These are phyloP conservation scores for Caenorhabditis auriculariae DNA, from an alignment of 2,888 invertebrate species.

Conservation along the genomic window DNA sequence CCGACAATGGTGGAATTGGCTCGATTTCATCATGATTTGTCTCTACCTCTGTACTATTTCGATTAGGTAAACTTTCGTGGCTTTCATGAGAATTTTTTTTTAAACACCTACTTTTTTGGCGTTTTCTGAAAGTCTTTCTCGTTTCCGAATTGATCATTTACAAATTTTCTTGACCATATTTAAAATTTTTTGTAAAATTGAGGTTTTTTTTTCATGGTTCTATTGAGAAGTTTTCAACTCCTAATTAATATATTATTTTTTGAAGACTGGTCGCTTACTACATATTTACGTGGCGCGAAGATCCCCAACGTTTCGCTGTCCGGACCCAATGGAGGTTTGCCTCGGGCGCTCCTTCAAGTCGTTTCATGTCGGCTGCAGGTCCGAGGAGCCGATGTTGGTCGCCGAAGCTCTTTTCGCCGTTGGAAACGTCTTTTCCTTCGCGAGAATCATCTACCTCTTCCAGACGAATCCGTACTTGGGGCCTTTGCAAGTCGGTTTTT, in stretches of 20 bases:
- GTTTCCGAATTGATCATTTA: too few relatives aligned
- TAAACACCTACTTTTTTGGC: not conserved
- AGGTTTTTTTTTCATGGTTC: too few relatives aligned
- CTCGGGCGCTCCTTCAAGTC: not conserved
- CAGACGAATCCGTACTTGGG: conserved; percentile 70
- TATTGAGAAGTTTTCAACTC: too few relatives aligned
- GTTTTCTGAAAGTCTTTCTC: not conserved
- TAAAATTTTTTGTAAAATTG: too few relatives aligned
- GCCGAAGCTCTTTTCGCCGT: conserved; percentile 69
- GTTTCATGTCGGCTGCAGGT: conserved; percentile 10
- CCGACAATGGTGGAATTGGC: conserved; percentile 71
- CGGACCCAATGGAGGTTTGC: conserved; percentile 66
- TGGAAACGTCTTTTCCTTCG: conserved; percentile 70
- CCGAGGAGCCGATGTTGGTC: conserved; percentile 69
- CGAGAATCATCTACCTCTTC: conserved; percentile 69
- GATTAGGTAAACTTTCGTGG: conserved; percentile 61
- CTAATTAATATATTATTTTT: too few relatives aligned
- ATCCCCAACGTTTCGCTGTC: conserved; percentile 39
- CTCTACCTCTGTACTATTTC: conserved; percentile 69
- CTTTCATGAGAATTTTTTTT: not conserved
- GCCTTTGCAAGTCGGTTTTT: conserved; percentile 67
- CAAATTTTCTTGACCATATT: too few relatives aligned
- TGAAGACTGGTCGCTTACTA: conserved; percentile 41
- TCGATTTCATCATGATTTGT: conserved; percentile 70
- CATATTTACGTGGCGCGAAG: conserved; percentile 40